Evolutionary conservation across 2,888 invertebrate genomes (phyloP), one percentile per base, ranked within the genome.

Genomic region (Erpobdella octoculata): DNA sequence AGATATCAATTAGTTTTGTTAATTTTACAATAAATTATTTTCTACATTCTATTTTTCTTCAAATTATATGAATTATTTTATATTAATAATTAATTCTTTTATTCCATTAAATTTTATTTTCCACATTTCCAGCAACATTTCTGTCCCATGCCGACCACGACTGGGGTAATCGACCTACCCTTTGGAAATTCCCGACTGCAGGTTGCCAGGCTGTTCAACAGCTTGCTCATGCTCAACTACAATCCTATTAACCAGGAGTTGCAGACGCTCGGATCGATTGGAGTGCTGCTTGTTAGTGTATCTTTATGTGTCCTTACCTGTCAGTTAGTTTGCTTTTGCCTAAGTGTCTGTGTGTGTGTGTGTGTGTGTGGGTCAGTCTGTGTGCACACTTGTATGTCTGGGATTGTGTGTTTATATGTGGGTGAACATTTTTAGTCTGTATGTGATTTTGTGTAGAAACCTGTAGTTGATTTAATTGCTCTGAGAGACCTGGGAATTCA

Each of bases 111-210:
- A 6, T 12, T 4, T 48, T 48, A 25, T 8, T n/a, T 25, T 1
- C 28, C 28, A n/a, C 5, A 53, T 25, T 12, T n/a, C 21, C 78
- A 83, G 83, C 84, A 83, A 82, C 75, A 78, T 37, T 82, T 80
- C 76, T 75, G 86, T 85, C 83, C 88, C 70, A 87, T 90, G 78
- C 85, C 86, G 78, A 89, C 89, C 77, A 89, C 89, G 75, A 88
- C 87, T 76, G 90, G 91, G 73, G 80, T 87, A 75, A 83, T 90
- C 78, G 87, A 89, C 77, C 88, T 88, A 74, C 91, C 91, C 36
- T 86, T 92, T 79, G 92, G 92, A 73, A 88, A 88, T 82, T 89
- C 90, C 62, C 86, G 92, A 75, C 86, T 92, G 74, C 90, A 91
- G 83, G 88, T 91, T 77, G 88, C 90, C 74, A 89, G 89, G 81